Percentiles rank a stretch among this genome's conserved stretches.
Conservation (phyloP, 2,113 vertebrate genomes). For the Lophius piscatorius region DNA sequence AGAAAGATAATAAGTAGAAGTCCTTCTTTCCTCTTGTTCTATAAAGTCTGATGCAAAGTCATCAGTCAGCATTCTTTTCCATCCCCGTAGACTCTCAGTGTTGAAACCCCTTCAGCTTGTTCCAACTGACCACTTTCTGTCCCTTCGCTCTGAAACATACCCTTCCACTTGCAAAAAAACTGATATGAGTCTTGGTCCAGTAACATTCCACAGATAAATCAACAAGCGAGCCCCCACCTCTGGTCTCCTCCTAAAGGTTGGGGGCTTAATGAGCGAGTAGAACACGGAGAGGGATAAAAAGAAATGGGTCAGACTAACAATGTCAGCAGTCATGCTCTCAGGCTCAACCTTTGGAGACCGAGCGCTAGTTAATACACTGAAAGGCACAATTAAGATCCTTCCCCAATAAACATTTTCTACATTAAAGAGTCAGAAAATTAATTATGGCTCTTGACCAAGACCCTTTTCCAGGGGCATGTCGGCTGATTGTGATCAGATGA, state of each 20-base stretch:
- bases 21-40: too few species aligned
- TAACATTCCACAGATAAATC: neutral
- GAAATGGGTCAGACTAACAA: too few species aligned
- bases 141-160: slow-evolving; percentile 6
- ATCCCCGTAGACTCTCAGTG: slow-evolving; percentile 20
- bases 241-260: neutral
- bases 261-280: too few species aligned
- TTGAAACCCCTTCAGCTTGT: slow-evolving; percentile 20
- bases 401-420: neutral
- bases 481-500: neutral
- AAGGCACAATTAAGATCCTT: neutral
- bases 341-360: too few species aligned
- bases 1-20: too few species aligned
- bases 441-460: neutral
- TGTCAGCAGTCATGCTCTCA: too few species aligned
- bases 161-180: neutral
- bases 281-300: too few species aligned
- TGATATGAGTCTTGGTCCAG: neutral
- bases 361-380: too few species aligned
- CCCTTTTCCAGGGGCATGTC: neutral
- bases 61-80: neutral
- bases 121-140: slow-evolving; percentile 37
- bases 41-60: slow-evolving; percentile 6
- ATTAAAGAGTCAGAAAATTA: slow-evolving; percentile 3
- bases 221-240: too few species aligned